Conservation (phyloP, 2,113 vertebrate genomes). For the Platichthys stellatus region DNA sequence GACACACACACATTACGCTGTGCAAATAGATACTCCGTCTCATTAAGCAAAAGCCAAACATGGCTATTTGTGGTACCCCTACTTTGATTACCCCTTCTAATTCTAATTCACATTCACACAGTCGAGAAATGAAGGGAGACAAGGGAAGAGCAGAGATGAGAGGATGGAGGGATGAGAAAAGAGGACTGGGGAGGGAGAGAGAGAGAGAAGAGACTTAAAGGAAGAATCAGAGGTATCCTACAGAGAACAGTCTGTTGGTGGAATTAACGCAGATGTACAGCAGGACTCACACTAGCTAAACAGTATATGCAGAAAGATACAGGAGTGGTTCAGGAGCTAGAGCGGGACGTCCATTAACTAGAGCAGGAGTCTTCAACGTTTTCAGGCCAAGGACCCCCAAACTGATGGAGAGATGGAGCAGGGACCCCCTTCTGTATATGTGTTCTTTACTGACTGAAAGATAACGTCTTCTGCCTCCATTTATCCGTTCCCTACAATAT, state of each 20-base stretch:
- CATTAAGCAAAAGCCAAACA: slow-evolving; percentile 80
- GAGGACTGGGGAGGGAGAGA: slow-evolving; percentile 9
- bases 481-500: no score
- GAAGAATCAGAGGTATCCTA: no score
- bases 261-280: neutral
- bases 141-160: neutral
- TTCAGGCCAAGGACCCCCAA: no score
- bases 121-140: slow-evolving; percentile 49
- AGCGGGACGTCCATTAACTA: no score
- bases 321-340: neutral
- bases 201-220: neutral
- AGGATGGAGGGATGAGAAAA: slow-evolving; percentile 24
- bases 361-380: no score
- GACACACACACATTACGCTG: slow-evolving; percentile 82
- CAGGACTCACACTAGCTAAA: neutral
- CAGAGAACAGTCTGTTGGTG: neutral
- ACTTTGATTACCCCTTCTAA: slow-evolving; percentile 72
- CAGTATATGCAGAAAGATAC: neutral
- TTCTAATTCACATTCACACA: slow-evolving; percentile 73
- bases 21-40: slow-evolving; percentile 83
- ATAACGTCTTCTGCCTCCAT: no score
- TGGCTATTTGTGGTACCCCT: slow-evolving; percentile 73
- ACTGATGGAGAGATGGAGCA: no score
- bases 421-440: no score
- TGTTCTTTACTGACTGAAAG: no score